Percentiles rank a stretch among this genome's conserved stretches.
phyloP scores from a whole-genome alignment of 92 coral and sea anemone genomes.

The Heliopora coerulea region DNA sequence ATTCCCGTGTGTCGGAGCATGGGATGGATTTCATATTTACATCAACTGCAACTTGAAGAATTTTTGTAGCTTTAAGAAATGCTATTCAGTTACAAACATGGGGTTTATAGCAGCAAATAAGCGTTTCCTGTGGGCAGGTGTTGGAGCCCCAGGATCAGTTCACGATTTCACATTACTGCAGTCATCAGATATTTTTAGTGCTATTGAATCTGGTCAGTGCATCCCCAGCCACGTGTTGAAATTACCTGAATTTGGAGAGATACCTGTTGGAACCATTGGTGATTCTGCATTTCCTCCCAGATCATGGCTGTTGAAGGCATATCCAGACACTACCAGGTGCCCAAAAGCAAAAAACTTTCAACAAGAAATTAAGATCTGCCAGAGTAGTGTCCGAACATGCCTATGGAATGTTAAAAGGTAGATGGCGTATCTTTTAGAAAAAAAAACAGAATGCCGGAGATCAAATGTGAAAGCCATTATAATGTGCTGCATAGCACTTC shows the following conservation, averaged over 20 bases:
- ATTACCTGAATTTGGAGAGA: slow-evolving; percentile 43
- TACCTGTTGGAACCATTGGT: slow-evolving; percentile 39
- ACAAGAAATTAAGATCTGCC: slow-evolving; percentile 48
- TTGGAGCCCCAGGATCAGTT: slow-evolving; percentile 58
- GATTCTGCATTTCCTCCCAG: slow-evolving; percentile 42
- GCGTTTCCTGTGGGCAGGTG: slow-evolving; percentile 56
- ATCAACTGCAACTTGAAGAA: slow-evolving; percentile 47
- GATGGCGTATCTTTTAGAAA: slow-evolving; percentile 46
- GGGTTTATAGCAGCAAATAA: slow-evolving; percentile 49
- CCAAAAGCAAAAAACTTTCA: slow-evolving; percentile 43
- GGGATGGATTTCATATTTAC: slow-evolving; percentile 57
- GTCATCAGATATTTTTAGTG: slow-evolving; percentile 35
- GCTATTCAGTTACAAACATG: slow-evolving; percentile 58
- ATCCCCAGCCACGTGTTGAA: slow-evolving; percentile 36
- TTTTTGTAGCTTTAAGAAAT: slow-evolving; percentile 48
- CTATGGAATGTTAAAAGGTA: slow-evolving; percentile 47
- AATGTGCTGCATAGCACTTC: slow-evolving; percentile 48
- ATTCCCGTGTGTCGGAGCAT: slow-evolving; percentile 58
- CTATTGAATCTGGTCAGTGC: slow-evolving; percentile 44
- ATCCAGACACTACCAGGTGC: slow-evolving; percentile 30
- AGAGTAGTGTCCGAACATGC: slow-evolving; percentile 51
- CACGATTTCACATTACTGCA: slow-evolving; percentile 53
- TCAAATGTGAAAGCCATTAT: slow-evolving; percentile 44
- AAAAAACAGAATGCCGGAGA: slow-evolving; percentile 50
- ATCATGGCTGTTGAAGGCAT: slow-evolving; percentile 48